A percentile compares a stretch with the other conserved stretches of the same genome.
Conservation (phyloP, 1,140 invertebrate genomes). For the Nasonia vitripennis region DNA sequence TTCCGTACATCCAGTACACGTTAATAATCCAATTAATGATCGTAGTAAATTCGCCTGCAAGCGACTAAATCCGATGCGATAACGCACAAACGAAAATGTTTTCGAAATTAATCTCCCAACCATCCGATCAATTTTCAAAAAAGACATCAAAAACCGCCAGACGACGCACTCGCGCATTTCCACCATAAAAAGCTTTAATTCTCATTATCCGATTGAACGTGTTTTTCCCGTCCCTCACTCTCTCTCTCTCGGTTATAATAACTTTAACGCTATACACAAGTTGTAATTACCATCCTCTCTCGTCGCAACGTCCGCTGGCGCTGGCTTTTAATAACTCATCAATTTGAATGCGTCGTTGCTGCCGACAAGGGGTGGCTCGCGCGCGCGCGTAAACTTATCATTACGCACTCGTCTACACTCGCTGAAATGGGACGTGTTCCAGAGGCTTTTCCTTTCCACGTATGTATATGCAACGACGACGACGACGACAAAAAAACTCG, state of each 20-base stretch:
- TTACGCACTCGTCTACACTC: not conserved
- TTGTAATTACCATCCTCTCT: constrained; percentile 20
- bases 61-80: no score
- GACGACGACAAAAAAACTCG: not conserved
- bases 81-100: no score
- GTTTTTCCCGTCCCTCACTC: not conserved
- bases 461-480: not conserved
- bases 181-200: not conserved
- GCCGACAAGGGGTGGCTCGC: not conserved
- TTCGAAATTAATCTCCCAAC: no score
- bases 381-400: constrained; percentile 24
- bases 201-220: not conserved
- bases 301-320: not conserved
- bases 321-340: constrained; percentile 28
- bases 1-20: no score
- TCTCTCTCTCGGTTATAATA: not conserved
- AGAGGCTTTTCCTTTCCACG: not conserved
- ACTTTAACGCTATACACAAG: constrained; percentile 7
- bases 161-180: no score
- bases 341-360: constrained; percentile 18
- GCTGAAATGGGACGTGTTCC: not conserved
- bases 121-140: no score
- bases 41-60: no score
- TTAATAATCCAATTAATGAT: no score
- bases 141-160: no score